Base-by-base conservation (phyloP, 2,797 vertebrate genomes). In the Apogon talboti region DNA sequence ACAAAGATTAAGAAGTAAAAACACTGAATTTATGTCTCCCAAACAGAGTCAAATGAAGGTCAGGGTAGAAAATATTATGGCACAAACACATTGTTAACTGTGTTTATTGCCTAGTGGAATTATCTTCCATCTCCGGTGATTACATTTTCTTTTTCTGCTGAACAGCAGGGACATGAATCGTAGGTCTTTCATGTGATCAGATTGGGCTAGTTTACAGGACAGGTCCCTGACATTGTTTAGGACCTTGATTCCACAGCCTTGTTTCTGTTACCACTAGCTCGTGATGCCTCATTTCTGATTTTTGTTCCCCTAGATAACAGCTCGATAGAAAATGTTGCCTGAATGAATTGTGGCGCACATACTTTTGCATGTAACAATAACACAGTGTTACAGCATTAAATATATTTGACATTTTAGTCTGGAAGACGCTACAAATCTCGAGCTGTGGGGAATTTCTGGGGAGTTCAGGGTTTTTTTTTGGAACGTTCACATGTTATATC, bases 401-500 rank as follows among this genome's bases (percentile, higher is more conserved):
- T 2, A 2, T 5, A 21, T 53, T 71, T 56, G 18, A n/a, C 3
- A 4, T 21, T 56, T 30, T n/a, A 15, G 19, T 11, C 28, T 15
- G 3, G 6, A 33, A 50, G 41, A 49, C 13, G 33, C 35, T 11
- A 16, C 59, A 38, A 21, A 51, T 55, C 33, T 40, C 11, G 24
- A 54, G 21, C 33, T 19, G 0, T 2, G 12, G 51, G 49, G 46
- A 63, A 3, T 72, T 59, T 7, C 38, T 19, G 19, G 0, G 15
- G 30, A 33, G 52, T 71, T 11, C 43, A 40, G 10, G 15, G n/a
- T n/a, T n/a, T 33, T 57, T 66, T 24, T 58, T 74, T 38, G 10
- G 30, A 21, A 44, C 10, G 2, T n/a, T 54, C 18, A 43, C 54
- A 60, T 71, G 49, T 44, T 41, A 57, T 76, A 73, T 78, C 61